phyloP scores from a whole-genome alignment of 2,113 vertebrate genomes.

The Melanotaenia duboulayi region DNA sequence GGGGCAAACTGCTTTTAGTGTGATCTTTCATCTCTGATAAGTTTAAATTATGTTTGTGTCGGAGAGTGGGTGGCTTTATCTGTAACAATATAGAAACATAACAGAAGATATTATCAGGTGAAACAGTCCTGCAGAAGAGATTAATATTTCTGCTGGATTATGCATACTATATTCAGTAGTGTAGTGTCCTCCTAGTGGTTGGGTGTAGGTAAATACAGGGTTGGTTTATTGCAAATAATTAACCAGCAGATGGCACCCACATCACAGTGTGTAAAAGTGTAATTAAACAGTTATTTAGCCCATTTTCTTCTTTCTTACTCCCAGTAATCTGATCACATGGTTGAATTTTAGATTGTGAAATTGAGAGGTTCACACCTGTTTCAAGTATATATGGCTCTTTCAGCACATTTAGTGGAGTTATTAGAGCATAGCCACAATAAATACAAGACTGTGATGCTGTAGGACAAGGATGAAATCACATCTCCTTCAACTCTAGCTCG shows the following conservation, averaged over 20 bases:
- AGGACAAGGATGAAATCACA: conserved; percentile 18
- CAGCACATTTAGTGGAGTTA: not conserved
- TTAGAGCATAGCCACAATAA: conserved; percentile 6
- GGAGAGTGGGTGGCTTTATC: conserved; percentile 13
- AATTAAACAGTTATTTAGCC: not conserved
- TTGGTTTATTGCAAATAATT: not conserved
- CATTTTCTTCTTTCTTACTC: not conserved
- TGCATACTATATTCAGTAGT: not conserved
- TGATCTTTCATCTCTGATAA: conserved; percentile 25
- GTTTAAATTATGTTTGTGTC: conserved; percentile 8
- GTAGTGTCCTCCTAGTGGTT: conserved; percentile 48
- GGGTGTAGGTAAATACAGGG: not conserved
- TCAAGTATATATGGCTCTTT: not conserved
- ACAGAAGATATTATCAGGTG: conserved; percentile 13
- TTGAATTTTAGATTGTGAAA: not conserved
- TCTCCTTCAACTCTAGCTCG: conserved; percentile 31
- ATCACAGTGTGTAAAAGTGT: conserved; percentile 23
- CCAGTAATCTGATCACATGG: not conserved
- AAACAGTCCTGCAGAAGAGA: not conserved
- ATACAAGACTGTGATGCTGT: conserved; percentile 34
- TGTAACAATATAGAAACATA: conserved; percentile 33
- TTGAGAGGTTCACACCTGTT: not conserved
- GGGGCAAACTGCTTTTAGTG: not conserved
- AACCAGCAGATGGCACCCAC: conserved; percentile 74
- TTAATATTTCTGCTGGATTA: not conserved